Base-by-base conservation (phyloP, 2,888 invertebrate species). In the Augiades crinisus region DNA sequence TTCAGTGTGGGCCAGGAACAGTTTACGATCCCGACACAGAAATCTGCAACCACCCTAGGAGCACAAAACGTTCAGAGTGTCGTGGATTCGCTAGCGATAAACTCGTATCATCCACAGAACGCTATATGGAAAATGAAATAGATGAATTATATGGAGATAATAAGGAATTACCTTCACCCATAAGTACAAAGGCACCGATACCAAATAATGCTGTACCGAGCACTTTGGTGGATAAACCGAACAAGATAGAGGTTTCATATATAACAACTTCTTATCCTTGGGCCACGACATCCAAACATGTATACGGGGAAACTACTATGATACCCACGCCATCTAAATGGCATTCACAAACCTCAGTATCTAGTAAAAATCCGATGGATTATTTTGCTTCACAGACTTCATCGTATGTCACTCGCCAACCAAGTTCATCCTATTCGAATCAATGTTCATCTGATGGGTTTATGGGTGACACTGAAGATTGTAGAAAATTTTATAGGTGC, bases 401-500 rank as follows among this genome's bases (percentile, higher is more conserved):
- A 13, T 13, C 24, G 10, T 27, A 13, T 45, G 5, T 47, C 19
- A 46, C 54, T 36, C 50, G 36, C n/a, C 47, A 43, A 21, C 43
- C 61, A 2, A 59, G 22, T 22, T 33, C 40, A 5, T 59, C 66
- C 44, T 57, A 59, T 19, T 64, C 57, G 36, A 74, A 78, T 54
- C 65, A 69, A 44, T 95, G 95, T 68, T 81, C 75, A n/a, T 73
- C 81, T 58, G 93, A 94, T 71, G 96, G 96, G 41, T 96, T 95
- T 68, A 92, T 94, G 72, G 92, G 93, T 10, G 93, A 96, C 73
- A 91, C 89, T 38, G 85, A 90, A 54, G 92, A 95, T 68, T 96
- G 96, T 68, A 92, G 90, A 24, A 95, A 94, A 72, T 96, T 96
- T 83, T 95, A 95, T 71, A 91, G 95, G 64, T 96, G 96, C 75